These are phyloP conservation scores for Tromatobia lineatoria DNA, from an alignment of 2,888 invertebrate species.

Conservation along the genomic window DNA sequence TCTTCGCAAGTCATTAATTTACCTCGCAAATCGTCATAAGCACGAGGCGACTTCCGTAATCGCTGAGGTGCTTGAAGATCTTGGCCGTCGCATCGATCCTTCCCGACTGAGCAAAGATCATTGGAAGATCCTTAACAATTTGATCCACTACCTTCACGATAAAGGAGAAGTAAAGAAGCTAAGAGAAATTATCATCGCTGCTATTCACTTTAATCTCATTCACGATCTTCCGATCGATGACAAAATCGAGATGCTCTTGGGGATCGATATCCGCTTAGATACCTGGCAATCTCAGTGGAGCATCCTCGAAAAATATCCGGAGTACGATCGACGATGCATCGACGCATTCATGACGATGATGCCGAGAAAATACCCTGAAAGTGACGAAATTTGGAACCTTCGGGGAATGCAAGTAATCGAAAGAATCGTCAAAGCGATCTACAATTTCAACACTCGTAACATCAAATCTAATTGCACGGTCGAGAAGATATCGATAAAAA, in stretches of 20 bases:
- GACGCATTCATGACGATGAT: constrained; percentile 68
- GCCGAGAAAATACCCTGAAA: constrained; percentile 44
- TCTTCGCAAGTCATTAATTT: constrained; percentile 75
- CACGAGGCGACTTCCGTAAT: constrained; percentile 77
- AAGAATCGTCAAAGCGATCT: constrained; percentile 68
- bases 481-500: constrained; percentile 66
- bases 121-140: constrained; percentile 78
- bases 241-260: constrained; percentile 61
- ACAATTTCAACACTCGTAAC: constrained; percentile 72
- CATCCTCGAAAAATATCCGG: constrained; percentile 70
- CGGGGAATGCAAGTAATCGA: constrained; percentile 19
- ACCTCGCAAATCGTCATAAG: constrained; percentile 76
- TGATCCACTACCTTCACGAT: constrained; percentile 69
- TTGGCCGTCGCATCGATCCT: constrained; percentile 72
- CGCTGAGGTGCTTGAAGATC: constrained; percentile 50
- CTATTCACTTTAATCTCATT: constrained; percentile 68
- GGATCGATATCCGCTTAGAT: constrained; percentile 27
- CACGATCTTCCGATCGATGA: constrained; percentile 70
- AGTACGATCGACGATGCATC: constrained; percentile 75
- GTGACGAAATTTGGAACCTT: constrained; percentile 53
- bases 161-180: constrained; percentile 39
- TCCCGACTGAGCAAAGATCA: constrained; percentile 71
- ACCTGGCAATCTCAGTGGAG: constrained; percentile 64
- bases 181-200: constrained; percentile 62
- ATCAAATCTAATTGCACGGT: constrained; percentile 34